phyloP scores from a whole-genome alignment of 2,888 invertebrate species.

The Hirtodrosophila duncani region DNA sequence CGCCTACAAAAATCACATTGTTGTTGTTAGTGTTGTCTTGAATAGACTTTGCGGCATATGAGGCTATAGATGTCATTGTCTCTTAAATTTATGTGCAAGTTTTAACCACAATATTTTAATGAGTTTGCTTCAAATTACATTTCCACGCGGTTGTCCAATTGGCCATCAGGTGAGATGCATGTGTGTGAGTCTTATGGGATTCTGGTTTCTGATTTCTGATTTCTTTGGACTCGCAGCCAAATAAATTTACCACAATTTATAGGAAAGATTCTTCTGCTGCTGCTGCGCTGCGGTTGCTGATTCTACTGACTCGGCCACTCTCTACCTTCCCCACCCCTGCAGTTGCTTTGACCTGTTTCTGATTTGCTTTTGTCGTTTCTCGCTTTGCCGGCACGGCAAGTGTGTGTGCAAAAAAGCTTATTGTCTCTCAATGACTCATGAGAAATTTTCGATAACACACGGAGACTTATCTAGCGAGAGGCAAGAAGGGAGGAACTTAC shows the following conservation, averaged over 20 bases:
- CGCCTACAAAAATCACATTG: constrained; percentile 25
- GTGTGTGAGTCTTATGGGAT: constrained; percentile 24
- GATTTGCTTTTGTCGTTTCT: constrained; percentile 20
- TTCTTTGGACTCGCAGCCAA: no score
- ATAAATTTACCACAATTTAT: no score
- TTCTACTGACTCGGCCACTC: no score
- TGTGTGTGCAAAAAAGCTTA: constrained; percentile 35
- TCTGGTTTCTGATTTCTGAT: constrained; percentile 13
- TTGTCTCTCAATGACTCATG: constrained; percentile 46
- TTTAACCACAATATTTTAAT: constrained; percentile 4
- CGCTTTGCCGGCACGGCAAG: no score
- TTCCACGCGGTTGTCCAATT: neutral
- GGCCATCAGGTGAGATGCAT: constrained; percentile 5
- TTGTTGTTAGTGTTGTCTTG: constrained; percentile 24
- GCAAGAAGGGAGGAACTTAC: no score
- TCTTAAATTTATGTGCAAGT: constrained; percentile 45
- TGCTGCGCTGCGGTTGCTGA: no score
- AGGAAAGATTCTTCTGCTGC: no score
- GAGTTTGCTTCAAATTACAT: neutral
- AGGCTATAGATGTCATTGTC: constrained; percentile 59
- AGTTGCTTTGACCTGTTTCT: constrained; percentile 49
- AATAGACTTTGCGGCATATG: constrained; percentile 8
- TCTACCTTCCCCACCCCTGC: no score
- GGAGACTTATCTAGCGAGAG: no score
- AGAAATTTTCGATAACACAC: constrained; percentile 27